Base-by-base conservation (phyloP, 2,113 vertebrate species). In the Lophotis ruficrista region DNA sequence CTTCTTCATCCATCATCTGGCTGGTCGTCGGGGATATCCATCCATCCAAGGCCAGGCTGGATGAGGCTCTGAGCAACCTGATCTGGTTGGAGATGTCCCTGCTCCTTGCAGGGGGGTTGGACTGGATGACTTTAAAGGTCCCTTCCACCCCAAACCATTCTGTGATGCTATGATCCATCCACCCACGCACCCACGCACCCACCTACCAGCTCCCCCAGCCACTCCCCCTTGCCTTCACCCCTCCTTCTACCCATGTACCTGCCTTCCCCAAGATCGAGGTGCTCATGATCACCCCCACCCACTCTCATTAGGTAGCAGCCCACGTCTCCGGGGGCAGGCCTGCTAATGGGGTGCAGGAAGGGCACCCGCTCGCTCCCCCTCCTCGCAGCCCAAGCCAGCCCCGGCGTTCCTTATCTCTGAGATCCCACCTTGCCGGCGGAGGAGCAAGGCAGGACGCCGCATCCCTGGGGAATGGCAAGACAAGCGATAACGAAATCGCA, bases 401-500 rank as follows among this genome's bases (percentile, higher is more conserved):
- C 68, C 17, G 2, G 23, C 0, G 0, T 27, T 82, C 27, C 89
- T 96, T 96, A 97, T 97, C 96, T 93, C 87, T 3, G 3, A 70
- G 54, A 91, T 95, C 90, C 92, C 96, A 96, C 93, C 73, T 96
- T 96, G 95, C 92, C 53, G 87, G 45, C 1, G 1, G 94, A 94
- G 89, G 86, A 96, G 92, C 66, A 38, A 84, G 73, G 79, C 87
- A 93, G 93, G 95, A 71, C 5, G 69, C 43, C 0, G 2, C 68
- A n/a, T 93, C 96, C 95, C 95, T 28, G 33, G 96, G 90, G 95
- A 95, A 68, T 13, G 10, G 90, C 58, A 85, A 97, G 83, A 35
- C 10, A 18, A 94, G 95, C 23, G 94, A 94, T 95, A 97, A 96
- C 75, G 53, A 83, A 97, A 96, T 91, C 79, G 21, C 75, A 95